Conservation (phyloP, 2,113 vertebrate species). For the Platysternon megacephalum region DNA sequence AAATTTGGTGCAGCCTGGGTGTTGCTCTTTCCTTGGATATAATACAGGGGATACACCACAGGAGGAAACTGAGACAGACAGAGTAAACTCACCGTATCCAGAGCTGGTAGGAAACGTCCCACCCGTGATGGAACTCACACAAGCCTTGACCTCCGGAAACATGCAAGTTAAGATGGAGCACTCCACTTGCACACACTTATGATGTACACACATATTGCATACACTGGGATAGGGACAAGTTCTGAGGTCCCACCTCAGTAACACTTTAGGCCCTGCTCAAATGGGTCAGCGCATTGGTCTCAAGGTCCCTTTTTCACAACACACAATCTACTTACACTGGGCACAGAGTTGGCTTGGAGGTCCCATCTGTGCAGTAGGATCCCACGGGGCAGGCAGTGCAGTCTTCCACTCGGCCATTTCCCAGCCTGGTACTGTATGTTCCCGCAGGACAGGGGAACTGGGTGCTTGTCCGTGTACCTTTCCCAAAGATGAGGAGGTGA, state of each 20-base stretch:
- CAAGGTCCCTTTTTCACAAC: rapidly evolving
- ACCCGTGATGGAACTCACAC: background rate
- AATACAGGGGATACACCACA: background rate
- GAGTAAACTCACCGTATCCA: background rate
- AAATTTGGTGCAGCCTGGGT: rapidly evolving
- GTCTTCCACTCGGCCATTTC: conserved; percentile 78
- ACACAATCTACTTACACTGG: conserved; percentile 78
- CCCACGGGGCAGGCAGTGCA: conserved; percentile 86
- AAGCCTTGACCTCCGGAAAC: background rate
- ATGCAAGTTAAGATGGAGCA: rapidly evolving
- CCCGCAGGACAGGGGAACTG: conserved; percentile 89
- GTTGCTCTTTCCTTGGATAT: background rate
- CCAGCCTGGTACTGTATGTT: conserved; percentile 83
- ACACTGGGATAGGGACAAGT: background rate
- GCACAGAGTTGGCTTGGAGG: conserved; percentile 87
- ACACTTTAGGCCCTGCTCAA: rapidly evolving
- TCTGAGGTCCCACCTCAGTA: rapidly evolving
- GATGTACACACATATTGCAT: background rate
- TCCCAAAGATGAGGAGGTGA: background rate
- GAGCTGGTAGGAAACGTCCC: background rate
- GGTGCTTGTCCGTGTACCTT: conserved; percentile 52
- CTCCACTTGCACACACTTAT: too few relatives aligned
- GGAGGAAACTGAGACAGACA: background rate
- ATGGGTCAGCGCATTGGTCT: background rate
- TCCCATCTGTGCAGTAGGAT: conserved; percentile 84